Base-by-base conservation (phyloP, 35 echinoderm and acorn worm genomes). In the Apostichopus californicus region DNA sequence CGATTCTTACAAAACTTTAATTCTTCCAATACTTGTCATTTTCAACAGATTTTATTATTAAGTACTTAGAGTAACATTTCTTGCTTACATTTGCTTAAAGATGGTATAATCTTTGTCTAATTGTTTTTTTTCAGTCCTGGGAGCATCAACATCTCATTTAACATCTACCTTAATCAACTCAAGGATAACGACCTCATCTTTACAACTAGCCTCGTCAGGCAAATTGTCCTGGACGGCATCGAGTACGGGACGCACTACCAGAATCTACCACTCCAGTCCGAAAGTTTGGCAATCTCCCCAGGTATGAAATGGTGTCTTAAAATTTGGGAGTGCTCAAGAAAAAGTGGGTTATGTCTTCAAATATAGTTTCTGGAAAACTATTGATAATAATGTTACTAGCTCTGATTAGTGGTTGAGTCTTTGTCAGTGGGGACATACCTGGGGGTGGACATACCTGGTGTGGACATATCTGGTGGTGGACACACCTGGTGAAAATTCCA, bases 171-270 rank as follows among this genome's bases (percentile, higher is more conserved):
- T 4, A 88, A 88, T 46, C 86, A 88, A n/a, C 63, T 88, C 8
- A 88, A 65, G 61, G 86, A 88, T 54, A 12, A 20, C 46, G 68
- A 88, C 71, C n/a, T 63, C 34, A 52, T 28, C 68, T 23, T 88
- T 23, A 88, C 86, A 0, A 46, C 86, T 15, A 71, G 6, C 18
- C 56, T 65, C 4, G 63, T 88, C 5, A 8, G 26, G 10, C 0
- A 64, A 18, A 73, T 65, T 5, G 11, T 88, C 15, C 20, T 64
- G 60, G 23, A 71, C 54, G 86, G n/a, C 4, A 88, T 88, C 22
- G 86, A 88, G 15, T 88, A 65, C 17, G 56, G 63, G 60, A 88
- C 86, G 4, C 86, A 88, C 63, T 88, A 26, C 61, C 59, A 88
- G 23, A 3, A 6, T 54, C 26, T 88, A 54, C 86, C 86, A 1